Percentiles rank a stretch among this genome's conserved stretches.
These are phyloP conservation scores for Zapornia atra DNA, from an alignment of 2,113 vertebrate genomes.

Conservation along the genomic window DNA sequence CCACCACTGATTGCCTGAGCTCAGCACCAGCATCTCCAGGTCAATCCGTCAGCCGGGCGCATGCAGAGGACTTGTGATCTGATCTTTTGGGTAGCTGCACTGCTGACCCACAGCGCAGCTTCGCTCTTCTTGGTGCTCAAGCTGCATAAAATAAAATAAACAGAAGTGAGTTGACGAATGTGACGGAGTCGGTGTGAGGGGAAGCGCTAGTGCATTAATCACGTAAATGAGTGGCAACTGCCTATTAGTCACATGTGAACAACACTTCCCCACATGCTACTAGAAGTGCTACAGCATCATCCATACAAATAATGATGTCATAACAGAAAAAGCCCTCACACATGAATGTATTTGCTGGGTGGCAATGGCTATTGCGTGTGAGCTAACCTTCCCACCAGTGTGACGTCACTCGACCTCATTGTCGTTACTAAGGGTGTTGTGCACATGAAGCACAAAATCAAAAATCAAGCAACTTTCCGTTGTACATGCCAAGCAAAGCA, in stretches of 20 bases:
- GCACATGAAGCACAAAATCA: background rate
- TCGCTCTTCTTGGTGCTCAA: background rate
- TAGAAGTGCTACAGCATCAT: background rate
- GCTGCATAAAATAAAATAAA: conserved; percentile 11
- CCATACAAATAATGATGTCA: background rate
- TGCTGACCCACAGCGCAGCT: background rate
- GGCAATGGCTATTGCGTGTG: background rate
- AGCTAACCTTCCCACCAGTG: background rate
- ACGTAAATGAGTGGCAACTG: background rate
- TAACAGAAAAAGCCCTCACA: background rate
- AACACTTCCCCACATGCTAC: background rate
- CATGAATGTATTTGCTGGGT: background rate
- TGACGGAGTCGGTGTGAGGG: background rate
- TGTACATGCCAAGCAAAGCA: background rate
- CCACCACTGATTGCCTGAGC: background rate
- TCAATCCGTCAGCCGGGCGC: background rate
- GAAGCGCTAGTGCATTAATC: background rate
- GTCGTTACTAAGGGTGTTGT: background rate
- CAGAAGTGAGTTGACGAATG: background rate
- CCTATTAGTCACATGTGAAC: background rate
- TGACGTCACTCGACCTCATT: background rate
- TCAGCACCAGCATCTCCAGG: fast-evolving
- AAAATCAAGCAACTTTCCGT: background rate
- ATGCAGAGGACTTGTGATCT: background rate
- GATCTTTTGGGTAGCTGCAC: background rate